Evolutionary conservation across 2,888 invertebrate species (phyloP).

Genomic region (Tanytarsus gracilentus): DNA sequence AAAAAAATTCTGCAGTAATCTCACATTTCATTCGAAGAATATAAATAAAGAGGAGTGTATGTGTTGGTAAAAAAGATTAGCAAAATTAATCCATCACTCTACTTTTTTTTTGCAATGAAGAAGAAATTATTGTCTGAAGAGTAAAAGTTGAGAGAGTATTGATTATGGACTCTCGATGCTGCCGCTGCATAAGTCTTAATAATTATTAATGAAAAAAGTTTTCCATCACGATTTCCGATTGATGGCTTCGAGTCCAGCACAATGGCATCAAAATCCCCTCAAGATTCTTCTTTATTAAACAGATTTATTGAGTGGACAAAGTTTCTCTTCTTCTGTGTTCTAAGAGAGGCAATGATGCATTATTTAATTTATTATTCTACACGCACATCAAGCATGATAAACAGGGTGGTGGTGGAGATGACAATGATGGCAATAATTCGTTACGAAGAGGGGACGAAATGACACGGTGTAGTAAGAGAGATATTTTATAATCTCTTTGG

Average conservation of each 20-base stretch:
- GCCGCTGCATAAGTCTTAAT: conserved; percentile 27
- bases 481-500: conserved; percentile 27
- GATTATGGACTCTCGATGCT: conserved; percentile 25
- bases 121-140: background rate
- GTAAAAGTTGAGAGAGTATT: background rate
- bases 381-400: conserved; percentile 18
- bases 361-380: conserved; percentile 21
- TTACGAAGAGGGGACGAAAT: background rate
- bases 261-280: background rate
- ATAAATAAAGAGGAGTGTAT: background rate
- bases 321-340: background rate
- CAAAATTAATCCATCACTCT: conserved; percentile 28
- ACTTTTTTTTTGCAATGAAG: background rate
- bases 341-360: conserved; percentile 13
- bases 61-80: conserved; percentile 16
- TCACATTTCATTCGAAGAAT: no score
- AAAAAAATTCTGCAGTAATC: no score
- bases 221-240: conserved; percentile 26
- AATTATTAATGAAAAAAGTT: conserved; percentile 30
- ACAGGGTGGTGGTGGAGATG: no score
- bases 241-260: background rate
- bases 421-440: conserved; percentile 1
- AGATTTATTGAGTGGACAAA: conserved; percentile 18
- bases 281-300: conserved; percentile 13
- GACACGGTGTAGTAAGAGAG: background rate